Base-by-base conservation (phyloP, 2,113 vertebrate genomes). In the Oncorhynchus nerka region DNA sequence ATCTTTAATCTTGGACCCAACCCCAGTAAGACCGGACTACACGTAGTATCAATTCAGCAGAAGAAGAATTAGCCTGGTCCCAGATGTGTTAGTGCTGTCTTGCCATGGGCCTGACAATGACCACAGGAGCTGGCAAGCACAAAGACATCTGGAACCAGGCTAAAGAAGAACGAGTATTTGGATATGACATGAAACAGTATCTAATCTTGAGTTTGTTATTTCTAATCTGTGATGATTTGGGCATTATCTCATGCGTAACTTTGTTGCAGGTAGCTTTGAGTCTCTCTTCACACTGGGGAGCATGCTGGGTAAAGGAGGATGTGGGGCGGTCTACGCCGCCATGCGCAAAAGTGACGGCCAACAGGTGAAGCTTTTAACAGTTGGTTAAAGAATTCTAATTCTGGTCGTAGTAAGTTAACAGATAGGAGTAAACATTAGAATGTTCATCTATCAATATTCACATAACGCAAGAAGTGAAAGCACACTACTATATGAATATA, bases 311-410 rank as follows among this genome's bases (percentile, higher is more conserved):
- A 83, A 84, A 15, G 89, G 89, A 1, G 89, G 89, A 0, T 89
- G 87, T 22, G 89, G 89, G 16, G 81, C 83, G 0, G 89, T 90
- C 7, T 90, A 89, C 20, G 80, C 82, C 0, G 87, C 87, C n/a
- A 82, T 83, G 16, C 67, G 89, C 19, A 69, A 80, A 59, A 73
- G 62, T 16, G 86, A 89, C 57, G 79, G 80, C 13, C 70, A 76
- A 26, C 81, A 80, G 68, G 89, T 89, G 70, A 88, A 83, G 32
- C 8, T 11, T 32, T 3, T 19, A n/a, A 28, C 12, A 59, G 30
- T 72, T 30, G 20, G 5, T 30, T 32, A 26, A 59, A 57, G 13
- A 59, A 5, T 39, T 48, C 12, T 45, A 12, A 34, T 32, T 26
- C 1, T 64, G 62, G 22, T n/a, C 11, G 12, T 57, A 20, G 15